Evolutionary conservation across 2,888 invertebrate genomes (phyloP), one percentile per base, ranked within the genome.

Genomic region (Cerastis leucographa): DNA sequence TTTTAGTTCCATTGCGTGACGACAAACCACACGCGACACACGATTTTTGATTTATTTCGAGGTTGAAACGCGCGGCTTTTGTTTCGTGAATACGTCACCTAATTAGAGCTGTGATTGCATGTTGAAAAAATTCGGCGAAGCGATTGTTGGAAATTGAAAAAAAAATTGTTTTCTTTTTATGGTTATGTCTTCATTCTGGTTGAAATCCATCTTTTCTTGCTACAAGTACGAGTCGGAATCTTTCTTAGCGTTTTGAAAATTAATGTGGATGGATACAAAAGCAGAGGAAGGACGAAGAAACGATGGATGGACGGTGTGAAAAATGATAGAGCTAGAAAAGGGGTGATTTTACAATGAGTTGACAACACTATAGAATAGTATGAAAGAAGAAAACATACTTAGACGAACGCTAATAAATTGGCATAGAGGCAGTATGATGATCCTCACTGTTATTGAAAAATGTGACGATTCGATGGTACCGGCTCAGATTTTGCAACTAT

Each of bases 1-100:
- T 64, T 73, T 90, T 89, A 92, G 89, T 91, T 91, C 87, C 90
- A 91, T 95, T 93, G 95, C 95, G 95, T 95, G 95, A 92, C 93
- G 81, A 87, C 87, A 89, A 76, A 85, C 71, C 83, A 82, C 95
- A 95, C 94, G 94, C 95, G 90, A 95, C 91, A 84, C 89, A 89
- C 86, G 89, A 91, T 92, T 93, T 92, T 81, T 92, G 92, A 92
- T 94, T 94, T 93, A 93, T 90, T 90, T 89, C 83, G 88, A 89
- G 89, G 86, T 88, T 89, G 84, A 88, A 90, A 87, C 86, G 78
- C 81, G 72, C 76, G 74, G 87, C 90, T 91, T 90, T 90, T 90
- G 91, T 91, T 91, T 91, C 87, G 78, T 88, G 84, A 87, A 87
- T 78, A 86, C 87, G 88, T 87, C 88, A 87, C 89, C 89, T 91